phyloP scores from a whole-genome alignment of 1,140 invertebrate genomes.

The Sycophaga agraensis region DNA sequence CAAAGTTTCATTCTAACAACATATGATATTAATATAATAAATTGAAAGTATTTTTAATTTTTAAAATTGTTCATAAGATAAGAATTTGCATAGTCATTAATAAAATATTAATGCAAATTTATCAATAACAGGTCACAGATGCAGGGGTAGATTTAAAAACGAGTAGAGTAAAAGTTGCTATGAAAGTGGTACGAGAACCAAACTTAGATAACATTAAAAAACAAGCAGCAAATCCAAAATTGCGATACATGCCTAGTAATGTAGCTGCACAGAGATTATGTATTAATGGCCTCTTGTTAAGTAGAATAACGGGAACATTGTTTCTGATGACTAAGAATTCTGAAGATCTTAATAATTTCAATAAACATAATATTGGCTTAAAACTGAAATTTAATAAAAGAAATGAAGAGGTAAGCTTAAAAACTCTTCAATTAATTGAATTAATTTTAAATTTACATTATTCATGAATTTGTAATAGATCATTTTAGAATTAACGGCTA shows the following conservation, averaged over 20 bases:
- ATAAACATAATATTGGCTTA: slow-evolving; percentile 84
- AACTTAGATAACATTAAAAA: slow-evolving; percentile 43
- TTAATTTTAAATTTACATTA: not conserved
- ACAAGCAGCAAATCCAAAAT: slow-evolving; percentile 29
- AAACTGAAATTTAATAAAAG: slow-evolving; percentile 89
- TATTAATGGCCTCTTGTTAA: slow-evolving; percentile 71
- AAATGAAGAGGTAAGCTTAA: slow-evolving; percentile 66
- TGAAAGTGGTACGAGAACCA: slow-evolving; percentile 58
- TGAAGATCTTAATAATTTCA: slow-evolving; percentile 42
- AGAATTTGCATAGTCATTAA: too few species aligned
- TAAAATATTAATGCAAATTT: not conserved
- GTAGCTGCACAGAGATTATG: slow-evolving; percentile 60
- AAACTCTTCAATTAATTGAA: too few species aligned
- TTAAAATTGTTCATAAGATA: too few species aligned
- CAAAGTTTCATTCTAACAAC: too few species aligned
- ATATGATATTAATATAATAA: too few species aligned
- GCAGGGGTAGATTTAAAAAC: slow-evolving; percentile 50
- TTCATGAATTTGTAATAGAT: too few species aligned
- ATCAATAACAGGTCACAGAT: slow-evolving; percentile 46
- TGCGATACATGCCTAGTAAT: slow-evolving; percentile 44
- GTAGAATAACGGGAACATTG: slow-evolving; percentile 81
- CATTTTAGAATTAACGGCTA: too few species aligned
- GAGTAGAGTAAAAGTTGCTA: slow-evolving; percentile 60
- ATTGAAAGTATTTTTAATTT: too few species aligned
- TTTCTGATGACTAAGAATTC: slow-evolving; percentile 60